phyloP scores from a whole-genome alignment of 2,113 vertebrate species.

The Labeo catla region DNA sequence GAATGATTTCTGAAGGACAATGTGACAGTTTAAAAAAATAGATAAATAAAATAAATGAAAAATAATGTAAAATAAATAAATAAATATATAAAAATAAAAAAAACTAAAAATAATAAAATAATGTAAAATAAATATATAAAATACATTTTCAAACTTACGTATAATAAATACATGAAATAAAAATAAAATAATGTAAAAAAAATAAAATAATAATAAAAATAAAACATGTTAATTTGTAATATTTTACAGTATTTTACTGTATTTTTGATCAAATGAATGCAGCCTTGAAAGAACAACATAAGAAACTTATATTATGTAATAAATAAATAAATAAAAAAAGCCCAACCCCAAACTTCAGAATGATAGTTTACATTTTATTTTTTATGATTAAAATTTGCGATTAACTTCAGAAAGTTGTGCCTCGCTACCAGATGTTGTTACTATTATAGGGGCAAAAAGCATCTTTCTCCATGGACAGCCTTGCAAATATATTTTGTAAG shows the following conservation, averaged over 20 bases:
- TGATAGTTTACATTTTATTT: not conserved
- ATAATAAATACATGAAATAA: too few species aligned
- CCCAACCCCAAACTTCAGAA: too few species aligned
- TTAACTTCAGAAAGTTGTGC: not conserved
- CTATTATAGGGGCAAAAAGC: not conserved
- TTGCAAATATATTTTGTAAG: not conserved
- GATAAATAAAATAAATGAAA: not conserved
- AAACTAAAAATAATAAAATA: too few species aligned
- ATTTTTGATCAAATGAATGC: not conserved
- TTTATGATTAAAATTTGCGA: not conserved
- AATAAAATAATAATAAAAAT: too few species aligned
- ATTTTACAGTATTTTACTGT: not conserved
- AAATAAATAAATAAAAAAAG: not conserved
- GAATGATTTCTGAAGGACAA: not conserved
- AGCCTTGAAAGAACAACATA: not conserved
- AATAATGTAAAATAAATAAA: too few species aligned
- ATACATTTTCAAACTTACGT: too few species aligned
- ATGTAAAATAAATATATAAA: too few species aligned
- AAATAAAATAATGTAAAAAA: too few species aligned
- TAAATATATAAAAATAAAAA: too few species aligned
- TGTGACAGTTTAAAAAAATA: not conserved
- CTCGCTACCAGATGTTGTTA: not conserved
- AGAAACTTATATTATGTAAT: not conserved
- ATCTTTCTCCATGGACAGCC: not conserved
- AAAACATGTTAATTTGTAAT: too few species aligned